Evolutionary conservation across 2,888 invertebrate species (phyloP).

Genomic region (Ophonus ardosiacus): DNA sequence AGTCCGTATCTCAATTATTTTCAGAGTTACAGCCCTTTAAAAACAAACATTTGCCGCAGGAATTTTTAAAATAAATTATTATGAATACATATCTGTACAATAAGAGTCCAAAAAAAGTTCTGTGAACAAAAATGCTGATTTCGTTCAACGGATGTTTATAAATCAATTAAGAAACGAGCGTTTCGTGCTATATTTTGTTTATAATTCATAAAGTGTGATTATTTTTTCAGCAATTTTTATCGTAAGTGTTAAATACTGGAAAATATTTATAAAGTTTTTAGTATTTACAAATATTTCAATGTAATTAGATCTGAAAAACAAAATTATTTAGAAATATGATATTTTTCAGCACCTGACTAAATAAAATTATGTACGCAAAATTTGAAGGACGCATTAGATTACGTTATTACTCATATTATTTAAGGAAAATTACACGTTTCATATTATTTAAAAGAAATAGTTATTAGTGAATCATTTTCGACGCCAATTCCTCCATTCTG

Average conservation of each 20-base stretch:
- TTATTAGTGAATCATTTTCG: neutral
- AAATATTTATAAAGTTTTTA: neutral
- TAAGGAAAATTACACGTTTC: conserved; percentile 50
- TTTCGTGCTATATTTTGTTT: too few relatives aligned
- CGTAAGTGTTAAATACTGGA: neutral
- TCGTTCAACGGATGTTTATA: too few relatives aligned
- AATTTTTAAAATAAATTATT: neutral
- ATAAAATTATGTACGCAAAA: neutral
- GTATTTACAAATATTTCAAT: neutral
- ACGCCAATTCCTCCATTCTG: neutral
- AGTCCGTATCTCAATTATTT: neutral
- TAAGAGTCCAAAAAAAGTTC: too few relatives aligned
- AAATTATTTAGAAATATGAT: neutral
- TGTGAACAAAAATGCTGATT: too few relatives aligned
- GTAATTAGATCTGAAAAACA: neutral
- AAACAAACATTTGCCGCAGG: neutral
- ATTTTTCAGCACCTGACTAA: neutral
- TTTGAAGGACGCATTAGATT: neutral
- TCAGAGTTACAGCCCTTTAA: neutral
- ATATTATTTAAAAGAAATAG: neutral
- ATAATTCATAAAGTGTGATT: too few relatives aligned
- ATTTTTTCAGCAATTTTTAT: too few relatives aligned
- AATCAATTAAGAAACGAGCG: too few relatives aligned
- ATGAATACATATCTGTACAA: too few relatives aligned
- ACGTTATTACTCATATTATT: conserved; percentile 32